phyloP scores from a whole-genome alignment of 2,888 invertebrate species.

The Saturnia japonica region DNA sequence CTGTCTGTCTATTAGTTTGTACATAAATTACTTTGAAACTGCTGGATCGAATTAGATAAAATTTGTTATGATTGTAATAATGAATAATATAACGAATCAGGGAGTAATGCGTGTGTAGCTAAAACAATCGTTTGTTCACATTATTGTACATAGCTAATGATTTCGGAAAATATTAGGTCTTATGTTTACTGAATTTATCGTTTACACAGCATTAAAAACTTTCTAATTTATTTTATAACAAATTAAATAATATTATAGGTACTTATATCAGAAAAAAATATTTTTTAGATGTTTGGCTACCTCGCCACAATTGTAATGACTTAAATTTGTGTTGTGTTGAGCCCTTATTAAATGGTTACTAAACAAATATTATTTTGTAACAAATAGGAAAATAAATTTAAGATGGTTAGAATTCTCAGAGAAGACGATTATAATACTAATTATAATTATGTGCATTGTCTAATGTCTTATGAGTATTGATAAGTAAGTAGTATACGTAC shows the following conservation, averaged over 20 bases:
- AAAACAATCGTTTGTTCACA: neutral
- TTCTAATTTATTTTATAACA: neutral
- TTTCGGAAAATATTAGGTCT: neutral
- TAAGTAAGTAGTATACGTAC: neutral
- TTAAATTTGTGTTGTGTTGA: neutral
- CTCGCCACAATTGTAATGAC: neutral
- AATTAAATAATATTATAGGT: neutral
- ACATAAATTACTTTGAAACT: no score
- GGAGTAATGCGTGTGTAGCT: neutral
- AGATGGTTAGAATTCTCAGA: neutral
- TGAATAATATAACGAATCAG: neutral
- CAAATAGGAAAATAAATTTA: neutral
- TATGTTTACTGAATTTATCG: neutral
- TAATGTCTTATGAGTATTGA: neutral
- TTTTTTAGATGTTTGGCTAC: neutral
- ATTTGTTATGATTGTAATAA: no score
- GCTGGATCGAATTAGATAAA: no score
- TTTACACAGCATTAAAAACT: neutral
- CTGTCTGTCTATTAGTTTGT: no score
- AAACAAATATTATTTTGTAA: neutral
- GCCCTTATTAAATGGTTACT: neutral
- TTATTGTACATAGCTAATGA: neutral
- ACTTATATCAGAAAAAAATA: neutral
- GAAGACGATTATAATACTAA: no score
- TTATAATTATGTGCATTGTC: no score